Conservation (phyloP, 2,888 invertebrate species). For the Cryptocheilus praepositus region DNA sequence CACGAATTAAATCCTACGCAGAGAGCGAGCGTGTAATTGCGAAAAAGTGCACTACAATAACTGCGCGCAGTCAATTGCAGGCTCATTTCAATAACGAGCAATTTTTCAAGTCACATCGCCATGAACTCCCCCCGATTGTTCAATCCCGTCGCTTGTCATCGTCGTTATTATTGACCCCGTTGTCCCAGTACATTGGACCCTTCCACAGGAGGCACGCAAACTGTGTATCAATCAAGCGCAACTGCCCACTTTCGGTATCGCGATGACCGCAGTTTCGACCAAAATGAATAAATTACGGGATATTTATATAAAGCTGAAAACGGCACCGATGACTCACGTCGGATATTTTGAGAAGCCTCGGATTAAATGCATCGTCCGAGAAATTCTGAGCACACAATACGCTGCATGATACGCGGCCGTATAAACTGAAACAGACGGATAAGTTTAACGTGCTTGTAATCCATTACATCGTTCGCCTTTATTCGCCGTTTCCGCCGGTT, state of each 20-base stretch:
- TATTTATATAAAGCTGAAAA: constrained; percentile 32
- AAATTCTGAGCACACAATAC: no score
- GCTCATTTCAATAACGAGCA: no score
- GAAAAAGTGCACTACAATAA: no score
- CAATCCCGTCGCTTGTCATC: constrained; percentile 7
- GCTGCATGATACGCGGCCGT: not conserved
- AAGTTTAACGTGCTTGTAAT: no score
- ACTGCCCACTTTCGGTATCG: constrained; percentile 38
- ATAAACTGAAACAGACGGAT: no score
- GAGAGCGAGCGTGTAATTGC: no score
- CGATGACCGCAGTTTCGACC: constrained; percentile 51
- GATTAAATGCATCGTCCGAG: constrained; percentile 6
- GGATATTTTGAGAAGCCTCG: constrained; percentile 15
- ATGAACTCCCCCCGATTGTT: no score
- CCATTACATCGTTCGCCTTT: no score
- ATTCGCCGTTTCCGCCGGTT: no score
- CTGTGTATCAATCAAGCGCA: constrained; percentile 66
- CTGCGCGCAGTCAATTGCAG: no score
- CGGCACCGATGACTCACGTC: not conserved
- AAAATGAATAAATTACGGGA: constrained; percentile 43
- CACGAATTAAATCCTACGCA: no score
- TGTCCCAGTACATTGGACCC: constrained; percentile 47
- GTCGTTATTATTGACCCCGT: constrained; percentile 16
- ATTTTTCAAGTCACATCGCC: no score
- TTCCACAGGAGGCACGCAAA: constrained; percentile 66